These are phyloP conservation scores for Drosophila mayri DNA, from an alignment of 1,140 invertebrate genomes.

Conservation along the genomic window DNA sequence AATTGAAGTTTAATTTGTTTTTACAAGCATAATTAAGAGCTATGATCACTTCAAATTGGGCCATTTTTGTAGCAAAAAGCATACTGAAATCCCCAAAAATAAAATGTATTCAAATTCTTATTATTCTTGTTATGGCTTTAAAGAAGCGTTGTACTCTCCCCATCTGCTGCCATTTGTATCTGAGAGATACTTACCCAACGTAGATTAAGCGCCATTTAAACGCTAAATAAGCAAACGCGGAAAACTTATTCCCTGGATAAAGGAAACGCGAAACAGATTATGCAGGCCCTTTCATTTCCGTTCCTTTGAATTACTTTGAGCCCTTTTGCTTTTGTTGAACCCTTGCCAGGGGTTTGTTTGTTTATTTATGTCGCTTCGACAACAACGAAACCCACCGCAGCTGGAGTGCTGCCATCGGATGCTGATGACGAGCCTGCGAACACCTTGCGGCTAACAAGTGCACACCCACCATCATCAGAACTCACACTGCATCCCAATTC, in stretches of 20 bases:
- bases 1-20: constrained; percentile 80
- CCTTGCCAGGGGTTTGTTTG: constrained; percentile 45
- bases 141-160: not conserved
- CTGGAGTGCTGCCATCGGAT: constrained; percentile 11
- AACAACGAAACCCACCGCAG: constrained; percentile 14
- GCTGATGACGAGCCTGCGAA: constrained; percentile 37
- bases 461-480: constrained; percentile 18
- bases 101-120: not conserved
- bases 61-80: constrained; percentile 1
- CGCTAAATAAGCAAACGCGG: constrained; percentile 59
- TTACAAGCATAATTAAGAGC: constrained; percentile 68
- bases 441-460: constrained; percentile 78
- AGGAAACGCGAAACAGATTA: constrained; percentile 25
- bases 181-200: constrained; percentile 18
- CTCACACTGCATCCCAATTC: constrained; percentile 9
- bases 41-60: constrained; percentile 24
- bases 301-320: constrained; percentile 79
- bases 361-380: constrained; percentile 76
- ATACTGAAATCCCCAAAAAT: not conserved
- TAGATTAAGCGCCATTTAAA: constrained; percentile 56
- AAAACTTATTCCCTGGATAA: constrained; percentile 23
- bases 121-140: not conserved
- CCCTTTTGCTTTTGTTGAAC: constrained; percentile 71
- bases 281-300: constrained; percentile 54
- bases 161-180: constrained; percentile 6